Conservation (phyloP, 2,888 invertebrate species). For the Scaptomyza parva region DNA sequence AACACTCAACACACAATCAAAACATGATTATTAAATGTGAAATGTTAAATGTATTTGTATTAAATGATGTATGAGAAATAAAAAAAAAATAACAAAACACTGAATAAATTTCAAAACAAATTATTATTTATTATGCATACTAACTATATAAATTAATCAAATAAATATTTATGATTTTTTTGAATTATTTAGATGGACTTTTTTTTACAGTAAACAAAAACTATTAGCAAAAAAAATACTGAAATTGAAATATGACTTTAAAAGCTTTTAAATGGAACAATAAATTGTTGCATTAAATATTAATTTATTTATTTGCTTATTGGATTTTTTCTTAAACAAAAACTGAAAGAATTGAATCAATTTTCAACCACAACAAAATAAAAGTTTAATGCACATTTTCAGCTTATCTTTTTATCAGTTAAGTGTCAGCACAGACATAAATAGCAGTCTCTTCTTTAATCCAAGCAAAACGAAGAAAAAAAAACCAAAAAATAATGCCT, state of each 20-base stretch:
- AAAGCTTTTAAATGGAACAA: not conserved
- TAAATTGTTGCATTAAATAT: not conserved
- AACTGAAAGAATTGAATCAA: not conserved
- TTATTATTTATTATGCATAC: not conserved
- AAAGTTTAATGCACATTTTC: conserved; percentile 15
- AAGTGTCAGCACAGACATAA: conserved; percentile 1
- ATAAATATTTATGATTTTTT: not conserved
- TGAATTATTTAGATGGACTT: not conserved
- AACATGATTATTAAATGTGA: conserved; percentile 77
- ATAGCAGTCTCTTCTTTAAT: not conserved
- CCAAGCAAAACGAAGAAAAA: conserved; percentile 8
- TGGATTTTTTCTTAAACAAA: not conserved
- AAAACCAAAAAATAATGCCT: conserved; percentile 12
- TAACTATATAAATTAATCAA: not conserved
- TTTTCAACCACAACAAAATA: conserved; percentile 3
- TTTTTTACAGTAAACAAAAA: not conserved
- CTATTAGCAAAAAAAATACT: not conserved
- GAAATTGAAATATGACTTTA: not conserved
- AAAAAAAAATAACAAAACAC: not conserved
- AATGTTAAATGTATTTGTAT: conserved; percentile 79
- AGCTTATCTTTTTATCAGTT: conserved; percentile 22
- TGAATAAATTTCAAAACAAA: conserved; percentile 34
- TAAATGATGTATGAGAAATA: conserved; percentile 68
- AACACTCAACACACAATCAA: conserved; percentile 69
- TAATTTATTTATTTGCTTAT: not conserved